These are phyloP conservation scores for Callaeas wilsoni DNA, from an alignment of 2,113 vertebrate genomes.

Conservation along the genomic window DNA sequence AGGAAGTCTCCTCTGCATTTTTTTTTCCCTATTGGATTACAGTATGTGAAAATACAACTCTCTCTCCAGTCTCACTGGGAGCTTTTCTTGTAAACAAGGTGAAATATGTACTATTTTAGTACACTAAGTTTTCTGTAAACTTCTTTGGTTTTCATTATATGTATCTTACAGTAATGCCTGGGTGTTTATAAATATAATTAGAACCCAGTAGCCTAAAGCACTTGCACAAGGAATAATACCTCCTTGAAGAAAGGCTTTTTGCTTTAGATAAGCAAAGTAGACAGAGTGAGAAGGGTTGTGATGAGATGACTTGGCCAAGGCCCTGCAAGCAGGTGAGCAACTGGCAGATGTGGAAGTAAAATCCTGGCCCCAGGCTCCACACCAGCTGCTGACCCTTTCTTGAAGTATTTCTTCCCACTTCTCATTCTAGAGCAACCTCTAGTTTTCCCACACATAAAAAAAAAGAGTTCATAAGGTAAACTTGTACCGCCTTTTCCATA, in stretches of 20 bases:
- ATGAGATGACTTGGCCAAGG: neutral
- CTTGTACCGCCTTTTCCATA: fast-evolving
- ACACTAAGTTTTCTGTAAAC: neutral
- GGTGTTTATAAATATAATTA: neutral
- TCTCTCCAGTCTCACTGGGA: neutral
- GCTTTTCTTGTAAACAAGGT: neutral
- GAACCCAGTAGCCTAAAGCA: neutral
- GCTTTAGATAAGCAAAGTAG: neutral
- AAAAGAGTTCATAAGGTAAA: neutral
- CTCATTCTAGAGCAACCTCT: neutral
- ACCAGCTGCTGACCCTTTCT: neutral
- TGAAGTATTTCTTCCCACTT: neutral
- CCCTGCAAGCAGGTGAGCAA: neutral
- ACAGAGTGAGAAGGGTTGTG: neutral
- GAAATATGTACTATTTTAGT: neutral
- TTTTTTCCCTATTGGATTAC: neutral
- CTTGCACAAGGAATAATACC: neutral
- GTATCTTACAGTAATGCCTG: neutral
- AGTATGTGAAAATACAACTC: neutral
- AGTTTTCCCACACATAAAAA: neutral
- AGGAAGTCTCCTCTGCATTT: neutral
- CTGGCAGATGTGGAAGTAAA: neutral
- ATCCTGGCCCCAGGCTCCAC: neutral
- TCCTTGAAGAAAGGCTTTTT: neutral
- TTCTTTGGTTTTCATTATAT: neutral